Conservation (phyloP, 2,113 vertebrate species). For the Clupea harengus region DNA sequence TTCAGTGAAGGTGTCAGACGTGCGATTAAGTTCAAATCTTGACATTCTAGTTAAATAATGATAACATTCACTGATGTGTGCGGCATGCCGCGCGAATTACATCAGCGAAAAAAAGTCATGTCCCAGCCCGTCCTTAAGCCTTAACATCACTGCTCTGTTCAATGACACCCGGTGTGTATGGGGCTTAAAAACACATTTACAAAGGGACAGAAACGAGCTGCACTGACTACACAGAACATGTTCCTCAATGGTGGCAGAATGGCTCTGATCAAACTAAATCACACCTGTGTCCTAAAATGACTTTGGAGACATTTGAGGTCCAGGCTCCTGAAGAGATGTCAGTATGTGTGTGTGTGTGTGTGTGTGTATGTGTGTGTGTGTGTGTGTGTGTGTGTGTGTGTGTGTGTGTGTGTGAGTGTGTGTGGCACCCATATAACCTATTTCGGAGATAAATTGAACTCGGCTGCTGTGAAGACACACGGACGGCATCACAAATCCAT, state of each 20-base stretch:
- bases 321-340: neutral
- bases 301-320: neutral
- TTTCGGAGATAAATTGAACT: slow-evolving; percentile 18
- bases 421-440: slow-evolving; percentile 17
- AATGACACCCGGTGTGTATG: neutral
- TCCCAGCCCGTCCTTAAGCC: neutral
- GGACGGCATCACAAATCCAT: slow-evolving; percentile 30
- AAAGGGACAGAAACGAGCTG: too few relatives aligned
- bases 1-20: neutral
- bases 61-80: neutral
- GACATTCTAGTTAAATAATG: neutral
- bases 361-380: neutral
- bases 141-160: neutral
- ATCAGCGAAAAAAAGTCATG: neutral
- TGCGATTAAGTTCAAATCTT: neutral
- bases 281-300: slow-evolving; percentile 3
- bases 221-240: neutral
- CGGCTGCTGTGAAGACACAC: slow-evolving; percentile 22
- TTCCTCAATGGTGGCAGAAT: neutral
- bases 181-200: neutral
- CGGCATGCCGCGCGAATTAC: too few relatives aligned
- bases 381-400: too few relatives aligned
- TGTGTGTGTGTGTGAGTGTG: neutral
- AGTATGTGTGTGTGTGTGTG: neutral
- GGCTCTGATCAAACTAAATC: neutral